Evolutionary conservation across 1,140 invertebrate genomes (phyloP), one percentile per base, ranked within the genome.

Genomic region (Halyomorpha halys): DNA sequence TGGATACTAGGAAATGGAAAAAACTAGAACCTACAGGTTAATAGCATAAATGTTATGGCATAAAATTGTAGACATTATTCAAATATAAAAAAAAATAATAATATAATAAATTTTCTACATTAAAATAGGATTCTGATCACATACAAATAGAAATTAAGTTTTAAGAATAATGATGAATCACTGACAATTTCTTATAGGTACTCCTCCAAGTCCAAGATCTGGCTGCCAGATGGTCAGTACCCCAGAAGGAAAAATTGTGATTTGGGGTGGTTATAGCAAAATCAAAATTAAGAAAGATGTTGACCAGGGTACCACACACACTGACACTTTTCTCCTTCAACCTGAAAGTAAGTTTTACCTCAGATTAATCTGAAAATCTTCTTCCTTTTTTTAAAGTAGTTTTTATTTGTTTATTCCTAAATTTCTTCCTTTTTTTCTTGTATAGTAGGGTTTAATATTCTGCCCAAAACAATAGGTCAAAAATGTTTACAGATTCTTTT

Each of bases 201-300:
- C 74, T 68, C 74, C 79, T 21, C 90, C 90, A 0, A 72, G 79
- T 49, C 82, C 88, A 11, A 76, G 90, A 68, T 90, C 88, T 34
- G 89, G 83, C 13, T 90, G 86, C 72, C 81, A 87, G 61, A 82
- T 89, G 75, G 76, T 79, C 4, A 73, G 80, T 8, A 71, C 82
- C 18, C 72, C 76, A 8, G 84, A 87, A 73, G 81, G 81, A 0
- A 79, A 79, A 68, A 75, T 96, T 34, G 70, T 92, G 18, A 75
- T 96, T 44, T 93, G 88, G 80, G 92, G 92, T 13, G 93, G 93
- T 0, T 96, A 94, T 74, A 89, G 84, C 64, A 89, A 89, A 76
- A 79, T 90, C 71, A 79, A 80, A 74, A 70, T 90, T 65, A 86
- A 92, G 74, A 83, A 90, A 75, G 82, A 91, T 73, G 79, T 86